Percentiles rank a stretch among this genome's conserved stretches.
Conservation (phyloP, 2,888 invertebrate species). For the Odontocerum albicorne region DNA sequence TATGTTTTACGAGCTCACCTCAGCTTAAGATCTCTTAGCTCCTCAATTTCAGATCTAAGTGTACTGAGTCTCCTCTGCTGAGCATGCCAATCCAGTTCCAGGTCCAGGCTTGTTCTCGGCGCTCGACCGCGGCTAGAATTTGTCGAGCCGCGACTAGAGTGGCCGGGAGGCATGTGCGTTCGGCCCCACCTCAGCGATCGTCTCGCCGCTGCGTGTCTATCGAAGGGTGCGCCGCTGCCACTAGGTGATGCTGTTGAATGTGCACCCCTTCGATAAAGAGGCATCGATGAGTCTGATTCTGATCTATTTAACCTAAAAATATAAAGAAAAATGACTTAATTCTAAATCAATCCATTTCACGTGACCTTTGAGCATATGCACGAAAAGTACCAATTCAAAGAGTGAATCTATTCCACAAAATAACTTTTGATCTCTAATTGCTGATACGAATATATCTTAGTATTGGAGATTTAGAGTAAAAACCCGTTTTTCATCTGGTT, state of each 20-base stretch:
- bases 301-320: constrained; percentile 84
- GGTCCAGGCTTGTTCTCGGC: constrained; percentile 85
- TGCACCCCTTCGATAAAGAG: constrained; percentile 69
- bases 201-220: constrained; percentile 86
- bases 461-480: too few relatives aligned
- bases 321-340: too few relatives aligned
- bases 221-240: constrained; percentile 73
- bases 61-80: constrained; percentile 84
- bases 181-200: constrained; percentile 82
- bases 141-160: constrained; percentile 35
- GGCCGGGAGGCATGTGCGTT: constrained; percentile 49
- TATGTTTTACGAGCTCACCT: too few relatives aligned
- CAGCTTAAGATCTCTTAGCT: constrained; percentile 80
- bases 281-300: constrained; percentile 97
- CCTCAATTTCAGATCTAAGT: constrained; percentile 79
- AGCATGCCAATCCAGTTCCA: constrained; percentile 89
- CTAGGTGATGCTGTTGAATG: constrained; percentile 40
- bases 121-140: constrained; percentile 46
- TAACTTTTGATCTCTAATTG: too few relatives aligned
- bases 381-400: too few relatives aligned
- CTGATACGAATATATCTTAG: too few relatives aligned
- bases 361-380: too few relatives aligned
- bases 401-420: too few relatives aligned
- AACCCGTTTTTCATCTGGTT: too few relatives aligned
- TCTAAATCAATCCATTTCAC: too few relatives aligned